Percentiles rank a stretch among this genome's conserved stretches.
These are phyloP conservation scores for Oligia latruncula DNA, from an alignment of 2,888 invertebrate genomes.

Conservation along the genomic window DNA sequence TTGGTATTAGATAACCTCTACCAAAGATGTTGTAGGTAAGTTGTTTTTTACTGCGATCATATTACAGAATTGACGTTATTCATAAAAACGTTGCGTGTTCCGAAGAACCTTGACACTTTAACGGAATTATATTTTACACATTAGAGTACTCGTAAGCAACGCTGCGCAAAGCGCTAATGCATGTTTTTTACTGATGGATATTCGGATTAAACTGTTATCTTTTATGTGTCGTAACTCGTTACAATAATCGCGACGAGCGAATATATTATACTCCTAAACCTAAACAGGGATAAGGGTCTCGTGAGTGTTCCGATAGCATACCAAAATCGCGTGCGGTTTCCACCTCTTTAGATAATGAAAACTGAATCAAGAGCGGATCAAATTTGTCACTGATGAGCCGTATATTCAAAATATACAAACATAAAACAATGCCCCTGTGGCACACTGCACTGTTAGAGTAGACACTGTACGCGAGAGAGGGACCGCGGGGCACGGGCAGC, in stretches of 20 bases:
- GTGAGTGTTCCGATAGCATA: constrained; percentile 83
- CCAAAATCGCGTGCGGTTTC: constrained; percentile 67
- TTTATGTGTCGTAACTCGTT: constrained; percentile 80
- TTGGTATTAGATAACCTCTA: constrained; percentile 30
- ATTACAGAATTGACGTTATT: constrained; percentile 49
- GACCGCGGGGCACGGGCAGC: constrained; percentile 63
- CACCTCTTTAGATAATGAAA: constrained; percentile 62
- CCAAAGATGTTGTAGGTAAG: constrained; percentile 22
- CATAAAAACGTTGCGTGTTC: constrained; percentile 72
- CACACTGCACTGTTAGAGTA: constrained; percentile 77
- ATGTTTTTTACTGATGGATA: constrained; percentile 85
- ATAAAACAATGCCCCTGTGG: constrained; percentile 81
- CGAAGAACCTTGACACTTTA: constrained; percentile 76
- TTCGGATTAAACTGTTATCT: constrained; percentile 88
- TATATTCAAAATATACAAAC: constrained; percentile 73
- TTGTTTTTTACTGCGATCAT: constrained; percentile 45
- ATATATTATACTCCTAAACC: constrained; percentile 73
- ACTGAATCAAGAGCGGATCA: constrained; percentile 64
- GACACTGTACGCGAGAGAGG: constrained; percentile 61
- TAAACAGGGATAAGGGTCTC: constrained; percentile 68
- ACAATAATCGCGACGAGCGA: constrained; percentile 78
- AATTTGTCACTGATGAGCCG: constrained; percentile 71
- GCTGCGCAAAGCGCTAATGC: constrained; percentile 82
- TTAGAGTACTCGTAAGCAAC: constrained; percentile 69
- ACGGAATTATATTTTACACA: constrained; percentile 75